Evolutionary conservation across 2,888 invertebrate genomes (phyloP), one percentile per base, ranked within the genome.

Genomic region (Hybos culiciformis): DNA sequence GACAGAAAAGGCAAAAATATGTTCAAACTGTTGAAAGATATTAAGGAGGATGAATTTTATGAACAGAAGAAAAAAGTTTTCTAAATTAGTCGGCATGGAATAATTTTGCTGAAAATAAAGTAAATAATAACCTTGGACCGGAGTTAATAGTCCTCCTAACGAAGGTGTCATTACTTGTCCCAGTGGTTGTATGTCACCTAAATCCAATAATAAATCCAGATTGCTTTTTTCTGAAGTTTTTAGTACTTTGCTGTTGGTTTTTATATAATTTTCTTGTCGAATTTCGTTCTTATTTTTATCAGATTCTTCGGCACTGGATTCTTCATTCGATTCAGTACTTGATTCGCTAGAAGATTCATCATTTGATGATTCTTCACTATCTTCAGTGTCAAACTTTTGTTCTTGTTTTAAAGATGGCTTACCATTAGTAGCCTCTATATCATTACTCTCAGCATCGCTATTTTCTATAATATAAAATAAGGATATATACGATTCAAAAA

Each of bases 161-260:
- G 85, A 85, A 47, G 88, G 87, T 24, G 86, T 86, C 77, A 88
- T 78, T 24, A 67, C 57, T 6, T 63, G 60, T 3, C 61, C 63
- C 11, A 83, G 76, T 37, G 86, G 84, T 31, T 80, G 76, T 43
- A 77, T 77, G 57, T 78, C 77, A 59, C 84, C 86, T 50, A 93
- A 68, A 59, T 91, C 91, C 31, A 93, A 62, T 9, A 93, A 68
- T 14, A 92, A 68, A 63, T 92, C 91, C 49, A 88, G 65, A 66
- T 87, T 87, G 5, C 80, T 70, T 58, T 77, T 71, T 24, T 57
- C 65, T 50, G 53, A 12, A 7, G 39, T 2, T 24, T 36, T 19
- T 34, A 37, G 29, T 50, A 54, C 48, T 48, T 48, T 39, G 42
- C 41, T 42, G 18, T 5, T 38, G 19, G 26, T 23, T 21, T 29